These are phyloP conservation scores for Drosophila multiciliata DNA, from an alignment of 2,888 invertebrate species.

Conservation along the genomic window DNA sequence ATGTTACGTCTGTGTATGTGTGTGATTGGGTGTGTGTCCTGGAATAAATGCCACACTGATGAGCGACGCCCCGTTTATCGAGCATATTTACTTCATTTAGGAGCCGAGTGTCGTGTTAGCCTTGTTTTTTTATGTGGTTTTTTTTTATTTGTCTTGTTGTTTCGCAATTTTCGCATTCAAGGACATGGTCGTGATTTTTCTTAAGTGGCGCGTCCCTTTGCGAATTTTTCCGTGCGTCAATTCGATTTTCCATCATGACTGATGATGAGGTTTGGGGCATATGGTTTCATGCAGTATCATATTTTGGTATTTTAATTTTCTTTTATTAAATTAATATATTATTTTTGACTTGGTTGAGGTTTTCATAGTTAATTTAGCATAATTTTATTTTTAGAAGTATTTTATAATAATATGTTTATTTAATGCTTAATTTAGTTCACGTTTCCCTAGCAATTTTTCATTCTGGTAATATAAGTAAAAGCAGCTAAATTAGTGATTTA, in stretches of 20 bases:
- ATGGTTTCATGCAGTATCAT: constrained; percentile 5
- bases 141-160: constrained; percentile 31
- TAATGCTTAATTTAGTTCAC: neutral
- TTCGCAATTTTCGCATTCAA: constrained; percentile 68
- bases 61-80: constrained; percentile 18
- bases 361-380: neutral
- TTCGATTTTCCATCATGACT: constrained; percentile 32
- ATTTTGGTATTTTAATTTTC: neutral
- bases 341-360: neutral
- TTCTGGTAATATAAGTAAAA: neutral
- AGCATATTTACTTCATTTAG: constrained; percentile 29
- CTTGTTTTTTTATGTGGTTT: constrained; percentile 11
- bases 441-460: neutral
- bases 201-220: constrained; percentile 18
- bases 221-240: constrained; percentile 57
- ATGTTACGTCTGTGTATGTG: neutral
- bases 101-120: constrained; percentile 1
- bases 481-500: neutral
- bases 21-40: constrained; percentile 10
- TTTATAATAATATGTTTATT: too few relatives aligned
- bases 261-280: constrained; percentile 5
- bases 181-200: constrained; percentile 64
- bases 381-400: neutral
- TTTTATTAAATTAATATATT: neutral
- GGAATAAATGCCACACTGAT: constrained; percentile 32